phyloP scores from a whole-genome alignment of 1,140 invertebrate species.

The Drosophila seguyi region DNA sequence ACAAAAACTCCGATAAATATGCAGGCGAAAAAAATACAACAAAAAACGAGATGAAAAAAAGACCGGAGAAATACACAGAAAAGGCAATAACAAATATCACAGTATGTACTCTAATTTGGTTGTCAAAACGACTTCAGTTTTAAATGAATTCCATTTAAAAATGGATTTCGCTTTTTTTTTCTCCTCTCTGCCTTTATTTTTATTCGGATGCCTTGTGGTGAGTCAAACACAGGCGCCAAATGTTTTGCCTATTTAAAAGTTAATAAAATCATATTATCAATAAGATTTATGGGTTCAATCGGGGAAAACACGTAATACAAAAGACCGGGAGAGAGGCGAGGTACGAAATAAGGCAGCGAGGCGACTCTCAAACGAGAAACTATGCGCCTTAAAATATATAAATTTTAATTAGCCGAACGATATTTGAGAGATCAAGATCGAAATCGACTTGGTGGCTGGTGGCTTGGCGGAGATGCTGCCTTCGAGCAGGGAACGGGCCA shows the following conservation, averaged over 20 bases:
- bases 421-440: slow-evolving; percentile 76
- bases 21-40: slow-evolving; percentile 33
- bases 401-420: slow-evolving; percentile 80
- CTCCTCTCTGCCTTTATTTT: not conserved
- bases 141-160: slow-evolving; percentile 61
- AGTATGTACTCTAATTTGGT: slow-evolving; percentile 77
- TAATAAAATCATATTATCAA: slow-evolving; percentile 81
- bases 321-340: slow-evolving; percentile 22
- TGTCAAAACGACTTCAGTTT: slow-evolving; percentile 76
- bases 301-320: slow-evolving; percentile 61
- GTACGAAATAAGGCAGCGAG: slow-evolving; percentile 9
- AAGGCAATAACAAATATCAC: slow-evolving; percentile 57
- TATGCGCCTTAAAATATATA: slow-evolving; percentile 72
- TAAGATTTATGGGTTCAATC: slow-evolving; percentile 78
- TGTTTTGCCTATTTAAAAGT: slow-evolving; percentile 81
- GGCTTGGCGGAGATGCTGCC: slow-evolving; percentile 1
- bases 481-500: slow-evolving; percentile 9
- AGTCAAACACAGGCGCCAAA: slow-evolving; percentile 67
- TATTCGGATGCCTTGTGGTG: slow-evolving; percentile 22
- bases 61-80: slow-evolving; percentile 30
- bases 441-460: slow-evolving; percentile 43
- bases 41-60: slow-evolving; percentile 30
- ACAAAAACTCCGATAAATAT: slow-evolving; percentile 58
- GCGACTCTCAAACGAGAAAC: slow-evolving; percentile 55
- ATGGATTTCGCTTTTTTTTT: slow-evolving; percentile 37